Conservation (phyloP, 2,113 vertebrate genomes). For the Ellobius talpinus region DNA sequence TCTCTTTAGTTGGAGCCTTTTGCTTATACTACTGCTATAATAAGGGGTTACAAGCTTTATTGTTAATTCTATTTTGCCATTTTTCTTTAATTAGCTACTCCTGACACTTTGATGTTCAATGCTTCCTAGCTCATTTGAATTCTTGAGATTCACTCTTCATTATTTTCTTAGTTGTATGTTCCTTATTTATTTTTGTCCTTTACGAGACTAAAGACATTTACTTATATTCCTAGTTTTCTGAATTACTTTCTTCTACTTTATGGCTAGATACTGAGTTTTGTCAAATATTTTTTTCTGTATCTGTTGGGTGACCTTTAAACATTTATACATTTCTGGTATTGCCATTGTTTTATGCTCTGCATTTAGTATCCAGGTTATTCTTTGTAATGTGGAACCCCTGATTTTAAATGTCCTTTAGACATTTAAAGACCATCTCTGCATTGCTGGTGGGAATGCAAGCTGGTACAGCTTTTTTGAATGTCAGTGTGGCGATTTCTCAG, state of each 20-base stretch:
- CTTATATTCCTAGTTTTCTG: slow-evolving; percentile 28
- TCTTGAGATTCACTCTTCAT: slow-evolving; percentile 20
- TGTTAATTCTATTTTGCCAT: slow-evolving; percentile 2
- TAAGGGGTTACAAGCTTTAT: slow-evolving; percentile 19
- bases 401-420: neutral
- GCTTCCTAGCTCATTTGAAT: neutral
- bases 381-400: slow-evolving; percentile 37
- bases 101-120: neutral
- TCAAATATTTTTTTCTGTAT: slow-evolving; percentile 57
- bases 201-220: slow-evolving; percentile 20
- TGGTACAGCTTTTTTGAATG: no score
- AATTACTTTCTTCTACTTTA: neutral
- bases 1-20: neutral
- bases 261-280: slow-evolving; percentile 48
- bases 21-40: neutral
- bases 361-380: neutral
- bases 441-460: no score
- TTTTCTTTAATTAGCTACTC: neutral
- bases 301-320: slow-evolving; percentile 33
- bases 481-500: no score
- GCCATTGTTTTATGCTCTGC: neutral
- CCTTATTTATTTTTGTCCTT: slow-evolving; percentile 7
- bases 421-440: neutral
- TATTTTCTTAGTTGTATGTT: neutral
- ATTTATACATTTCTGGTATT: slow-evolving; percentile 22